Evolutionary conservation across 1,140 invertebrate genomes (phyloP), one percentile per base, ranked within the genome.

Genomic region (Chlorops oryzae): DNA sequence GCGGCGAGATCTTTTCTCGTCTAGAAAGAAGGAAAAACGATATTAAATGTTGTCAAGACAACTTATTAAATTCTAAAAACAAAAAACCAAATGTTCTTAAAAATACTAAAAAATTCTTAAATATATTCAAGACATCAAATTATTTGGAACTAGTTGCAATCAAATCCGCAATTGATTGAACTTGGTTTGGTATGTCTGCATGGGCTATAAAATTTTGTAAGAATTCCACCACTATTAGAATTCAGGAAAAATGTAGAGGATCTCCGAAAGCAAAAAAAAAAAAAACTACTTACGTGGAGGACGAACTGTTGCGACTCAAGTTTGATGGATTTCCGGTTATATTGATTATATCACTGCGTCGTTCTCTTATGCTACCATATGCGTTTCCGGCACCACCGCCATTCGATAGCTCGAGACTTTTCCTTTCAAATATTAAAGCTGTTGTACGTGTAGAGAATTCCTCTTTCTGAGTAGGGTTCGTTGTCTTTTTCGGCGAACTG

Each of bases 1-100:
- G 80, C 18, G 82, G 80, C 48, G 82, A 81, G 57, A 79, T 69
- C 65, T 80, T 81, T 57, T 84, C 81, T 73, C 80, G 79, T 67
- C 81, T 84, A 73, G 18, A 65, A 77, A 49, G 24, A 24, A 47
- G 18, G 43, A 17, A 28, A 38, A 28, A 15, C 21, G 21, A 24
- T n/a, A 43, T 51, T 45, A 56, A 18, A 47, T 44, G 27, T 20
- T 21, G 20, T 20, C 23, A 32, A 32, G 27, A 32, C n/a, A 32
- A 32, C 27, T 9, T 32, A 32, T 32, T n/a, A n/a, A n/a, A 32
- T 32, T 32, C n/a, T 39, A 13, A 13, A 6, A 6, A 13, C 37
- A 39, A 13, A 9, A 17, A 39, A 9, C n/a, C 9, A 17, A 39
- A 39, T 9, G 9, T 39, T 18, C 18, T 39, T 6, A 13, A 13